These are phyloP conservation scores for Drepana arcuata DNA, from an alignment of 1,140 invertebrate species.

Conservation along the genomic window DNA sequence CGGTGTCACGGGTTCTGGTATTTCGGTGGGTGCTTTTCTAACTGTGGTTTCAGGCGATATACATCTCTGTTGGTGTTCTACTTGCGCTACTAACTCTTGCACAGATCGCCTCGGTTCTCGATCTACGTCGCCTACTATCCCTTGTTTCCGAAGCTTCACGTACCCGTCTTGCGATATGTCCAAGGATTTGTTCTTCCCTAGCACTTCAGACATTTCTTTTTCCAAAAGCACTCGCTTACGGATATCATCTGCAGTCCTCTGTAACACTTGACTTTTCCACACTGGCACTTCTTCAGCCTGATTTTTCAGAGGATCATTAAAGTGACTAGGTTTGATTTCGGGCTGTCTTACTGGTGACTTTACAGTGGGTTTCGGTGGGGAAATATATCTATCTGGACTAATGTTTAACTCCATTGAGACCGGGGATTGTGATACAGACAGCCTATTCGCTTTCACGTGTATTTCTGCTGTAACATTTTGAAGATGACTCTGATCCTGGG, in stretches of 20 bases:
- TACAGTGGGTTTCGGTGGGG: no score
- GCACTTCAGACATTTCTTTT: conserved; percentile 48
- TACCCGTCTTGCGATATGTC: conserved; percentile 68
- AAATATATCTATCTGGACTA: no score
- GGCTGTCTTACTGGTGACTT: conserved; percentile 42
- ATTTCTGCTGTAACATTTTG: conserved; percentile 68
- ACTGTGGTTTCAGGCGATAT: conserved; percentile 34
- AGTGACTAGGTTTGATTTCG: conserved; percentile 36
- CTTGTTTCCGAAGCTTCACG: conserved; percentile 57
- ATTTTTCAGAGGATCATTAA: conserved; percentile 32
- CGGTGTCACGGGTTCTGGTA: conserved; percentile 16
- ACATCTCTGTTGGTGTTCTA: conserved; percentile 67
- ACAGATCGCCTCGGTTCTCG: conserved; percentile 68
- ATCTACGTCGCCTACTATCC: conserved; percentile 31
- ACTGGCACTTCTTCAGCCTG: conserved; percentile 32
- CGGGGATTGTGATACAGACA: conserved; percentile 52
- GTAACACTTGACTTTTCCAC: conserved; percentile 65
- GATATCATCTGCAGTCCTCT: conserved; percentile 61
- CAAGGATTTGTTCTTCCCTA: conserved; percentile 44
- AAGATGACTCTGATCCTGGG: conserved; percentile 22
- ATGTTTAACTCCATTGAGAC: conserved; percentile 37
- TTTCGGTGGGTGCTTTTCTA: conserved; percentile 36
- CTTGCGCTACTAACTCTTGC: conserved; percentile 74
- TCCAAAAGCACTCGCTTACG: conserved; percentile 49
- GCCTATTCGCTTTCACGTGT: conserved; percentile 55